These are phyloP conservation scores for Diabrotica balteata DNA, from an alignment of 2,888 invertebrate genomes.

Conservation along the genomic window DNA sequence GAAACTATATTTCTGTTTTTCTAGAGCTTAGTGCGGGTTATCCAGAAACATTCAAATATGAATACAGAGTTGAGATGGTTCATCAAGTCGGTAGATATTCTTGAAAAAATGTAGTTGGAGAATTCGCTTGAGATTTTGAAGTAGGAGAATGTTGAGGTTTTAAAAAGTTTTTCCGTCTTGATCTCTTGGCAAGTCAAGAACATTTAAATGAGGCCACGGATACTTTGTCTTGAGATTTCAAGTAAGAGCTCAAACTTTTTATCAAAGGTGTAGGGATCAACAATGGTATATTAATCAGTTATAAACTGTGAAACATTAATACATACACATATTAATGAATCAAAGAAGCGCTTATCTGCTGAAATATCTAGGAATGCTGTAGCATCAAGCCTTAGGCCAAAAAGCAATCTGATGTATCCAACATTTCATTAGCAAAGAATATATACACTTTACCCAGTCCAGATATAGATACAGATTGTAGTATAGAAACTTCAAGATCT, in stretches of 20 bases:
- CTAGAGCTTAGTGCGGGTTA: slow-evolving; percentile 88
- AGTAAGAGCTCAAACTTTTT: slow-evolving; percentile 92
- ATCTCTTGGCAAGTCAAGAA: slow-evolving; percentile 88
- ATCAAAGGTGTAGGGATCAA: slow-evolving; percentile 91
- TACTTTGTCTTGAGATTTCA: slow-evolving; percentile 86
- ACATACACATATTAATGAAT: slow-evolving; percentile 81
- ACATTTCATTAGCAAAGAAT: slow-evolving; percentile 50
- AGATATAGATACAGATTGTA: slow-evolving; percentile 28
- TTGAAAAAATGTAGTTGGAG: slow-evolving; percentile 87
- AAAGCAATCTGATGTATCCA: slow-evolving; percentile 43
- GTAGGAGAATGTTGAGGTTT: slow-evolving; percentile 97
- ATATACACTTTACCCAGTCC: slow-evolving; percentile 46
- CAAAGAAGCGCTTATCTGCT: slow-evolving; percentile 78
- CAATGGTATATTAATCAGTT: slow-evolving; percentile 91
- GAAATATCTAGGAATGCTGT: slow-evolving; percentile 74
- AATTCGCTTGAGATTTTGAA: slow-evolving; percentile 95
- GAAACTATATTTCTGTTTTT: slow-evolving; percentile 92
- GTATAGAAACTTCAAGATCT: slow-evolving; percentile 43
- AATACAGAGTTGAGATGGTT: slow-evolving; percentile 94
- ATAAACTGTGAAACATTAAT: slow-evolving; percentile 80
- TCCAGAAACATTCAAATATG: slow-evolving; percentile 93
- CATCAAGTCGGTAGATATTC: slow-evolving; percentile 86
- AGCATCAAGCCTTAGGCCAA: slow-evolving; percentile 61
- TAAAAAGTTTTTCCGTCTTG: slow-evolving; percentile 90
- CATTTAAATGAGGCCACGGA: slow-evolving; percentile 86